Base-by-base conservation (phyloP, 2,113 vertebrate genomes). In the Tragelaphus imberbis region DNA sequence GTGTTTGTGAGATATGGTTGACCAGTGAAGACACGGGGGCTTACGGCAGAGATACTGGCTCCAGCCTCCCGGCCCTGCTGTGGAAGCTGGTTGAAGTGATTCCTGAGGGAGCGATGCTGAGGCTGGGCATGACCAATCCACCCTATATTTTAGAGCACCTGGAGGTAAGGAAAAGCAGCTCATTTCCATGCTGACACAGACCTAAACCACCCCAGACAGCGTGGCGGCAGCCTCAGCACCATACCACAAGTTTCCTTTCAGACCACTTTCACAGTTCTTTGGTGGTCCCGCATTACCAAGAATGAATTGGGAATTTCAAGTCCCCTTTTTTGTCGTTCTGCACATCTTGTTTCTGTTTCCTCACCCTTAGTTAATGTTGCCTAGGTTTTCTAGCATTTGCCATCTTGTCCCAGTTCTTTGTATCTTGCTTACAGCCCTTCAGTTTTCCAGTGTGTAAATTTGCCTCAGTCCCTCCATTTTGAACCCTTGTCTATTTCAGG, bases 1-100 rank as follows among this genome's bases (percentile, higher is more conserved):
- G 99, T 58, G 99, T 99, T 81, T 99, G 99, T 98, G 99, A 99
- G 99, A 99, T 99, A 98, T 99, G 99, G 99, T 97, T 99, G 99
- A 99, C 99, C 98, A 99, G 99, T 25, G 99, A 99, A 98, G 99
- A 99, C 99, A 99, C 99, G 0, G 99, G 99, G 12, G 99, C 99
- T 68, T 99, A 99, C 53, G 99, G 99, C 79, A 99, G 99, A 98
- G 99, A 99, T 98, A 99, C 99, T 84, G 99, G 99, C 96, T 99
- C 99, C 49, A 99, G 99, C 95, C 99, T 99, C 94, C 99, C 99
- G n/a, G 99, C 99, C 0, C 98, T 99, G 85, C 99, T 99, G 55
- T 99, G 99, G 99, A 99, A 99, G 87, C 97, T 99, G 98, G 99
- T 99, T 94, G 99, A 99, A 97, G 99, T 99, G 98, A 99, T 99